Percentiles rank a stretch among this genome's conserved stretches.
phyloP scores from a whole-genome alignment of 2,797 vertebrate species.

The Myotis pilosus region DNA sequence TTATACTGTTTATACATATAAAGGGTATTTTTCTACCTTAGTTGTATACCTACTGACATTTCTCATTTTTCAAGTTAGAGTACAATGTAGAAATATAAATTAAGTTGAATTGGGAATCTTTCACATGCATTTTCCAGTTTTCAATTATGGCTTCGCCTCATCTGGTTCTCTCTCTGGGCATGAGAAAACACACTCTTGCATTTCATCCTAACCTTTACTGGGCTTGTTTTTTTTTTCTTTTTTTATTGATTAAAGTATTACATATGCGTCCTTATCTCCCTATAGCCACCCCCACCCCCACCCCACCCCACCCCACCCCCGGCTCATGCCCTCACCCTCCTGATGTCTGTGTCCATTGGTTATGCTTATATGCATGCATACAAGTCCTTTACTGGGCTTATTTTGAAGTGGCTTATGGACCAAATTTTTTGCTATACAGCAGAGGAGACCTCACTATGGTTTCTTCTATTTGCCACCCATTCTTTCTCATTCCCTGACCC shows the following conservation, averaged over 20 bases:
- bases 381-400: not conserved
- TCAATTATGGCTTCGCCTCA: not conserved
- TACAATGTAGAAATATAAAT: not conserved
- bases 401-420: not conserved
- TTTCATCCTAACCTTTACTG: not conserved
- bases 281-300: rapidly evolving
- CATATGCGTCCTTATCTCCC: too few species aligned
- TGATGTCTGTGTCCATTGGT: too few species aligned
- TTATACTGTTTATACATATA: too few species aligned
- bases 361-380: too few species aligned
- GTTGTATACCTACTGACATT: too few species aligned
- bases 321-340: too few species aligned
- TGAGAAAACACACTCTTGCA: not conserved
- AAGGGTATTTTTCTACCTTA: too few species aligned
- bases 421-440: not conserved
- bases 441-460: not conserved
- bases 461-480: not conserved
- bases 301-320: too few species aligned
- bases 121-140: not conserved
- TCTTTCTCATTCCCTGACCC: not conserved
- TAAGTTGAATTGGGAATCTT: not conserved
- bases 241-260: too few species aligned
- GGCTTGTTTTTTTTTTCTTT: too few species aligned
- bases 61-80: not conserved
- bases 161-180: not conserved